Base-by-base conservation (phyloP, 2,113 vertebrate genomes). In the Thalassoma bifasciatum region DNA sequence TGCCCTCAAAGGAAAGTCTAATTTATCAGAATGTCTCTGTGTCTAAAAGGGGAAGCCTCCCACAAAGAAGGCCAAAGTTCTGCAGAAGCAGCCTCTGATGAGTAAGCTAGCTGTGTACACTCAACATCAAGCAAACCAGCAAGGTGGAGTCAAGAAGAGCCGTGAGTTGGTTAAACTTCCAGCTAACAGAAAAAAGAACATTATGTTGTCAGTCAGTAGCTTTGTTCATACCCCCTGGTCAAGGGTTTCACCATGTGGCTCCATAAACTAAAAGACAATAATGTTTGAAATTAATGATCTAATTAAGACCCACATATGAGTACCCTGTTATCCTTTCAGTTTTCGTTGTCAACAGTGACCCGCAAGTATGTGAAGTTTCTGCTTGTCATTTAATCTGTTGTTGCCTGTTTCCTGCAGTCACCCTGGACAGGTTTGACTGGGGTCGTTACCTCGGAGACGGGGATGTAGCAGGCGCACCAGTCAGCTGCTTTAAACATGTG, bases 71-170 rank as follows among this genome's bases (percentile, higher is more conserved):
- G 95, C 96, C 66, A 98, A 98, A 88, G 95, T 97, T 86, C 94
- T 98, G 83, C 97, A 98, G 83, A 99, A 99, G 92, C 97, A 98
- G 87, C 97, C 97, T 22, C 93, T 98, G 80, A 96, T 97, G 92
- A 96, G 95, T 86, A 99, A 99, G 90, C 88, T 97, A 77, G 95
- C 96, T 12, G 95, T 95, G 5, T 98, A 95, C 53, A 94, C 96
- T 82, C 96, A 98, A 84, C 96, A 97, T 84, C 96, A 97, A 84
- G 94, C 95, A 88, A 95, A 94, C 86, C 94, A 98, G 85, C 97
- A 97, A 92, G 95, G 95, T 79, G 95, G 95, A 61, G 91, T 94
- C 69, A 96, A 96, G 91, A 98, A 97, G 95, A 92, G 95, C 93
- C 93, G 97, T 98, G 94, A 75, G 90, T 17, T 19, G 13, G 42